phyloP scores from a whole-genome alignment of 2,797 vertebrate species.

The Gymnoscopelus braueri region DNA sequence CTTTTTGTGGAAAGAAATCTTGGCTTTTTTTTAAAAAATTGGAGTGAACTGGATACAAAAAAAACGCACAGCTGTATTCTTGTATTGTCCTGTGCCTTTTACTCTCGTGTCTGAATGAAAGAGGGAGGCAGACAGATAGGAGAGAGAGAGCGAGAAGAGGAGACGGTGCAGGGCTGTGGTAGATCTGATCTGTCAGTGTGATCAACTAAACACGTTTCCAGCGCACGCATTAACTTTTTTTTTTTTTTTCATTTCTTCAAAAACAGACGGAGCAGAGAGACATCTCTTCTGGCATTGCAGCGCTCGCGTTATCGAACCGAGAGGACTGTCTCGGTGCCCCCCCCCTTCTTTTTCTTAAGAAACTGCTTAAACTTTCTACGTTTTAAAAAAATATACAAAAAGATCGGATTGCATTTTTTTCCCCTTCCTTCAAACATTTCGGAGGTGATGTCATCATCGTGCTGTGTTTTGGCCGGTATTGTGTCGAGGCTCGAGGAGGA shows the following conservation, averaged over 20 bases:
- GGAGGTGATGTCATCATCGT: conserved; percentile 86
- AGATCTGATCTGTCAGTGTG: conserved; percentile 72
- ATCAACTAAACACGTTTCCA: conserved; percentile 72
- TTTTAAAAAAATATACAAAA: conserved; percentile 77
- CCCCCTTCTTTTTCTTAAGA: conserved; percentile 44
- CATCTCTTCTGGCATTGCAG: conserved; percentile 43
- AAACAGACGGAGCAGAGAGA: conserved; percentile 54
- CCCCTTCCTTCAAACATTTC: conserved; percentile 75
- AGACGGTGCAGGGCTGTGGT: conserved; percentile 62
- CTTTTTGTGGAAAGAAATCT: conserved; percentile 67
- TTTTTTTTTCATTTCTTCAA: conserved; percentile 40
- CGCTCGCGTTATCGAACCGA: conserved; percentile 58
- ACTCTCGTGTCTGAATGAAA: conserved; percentile 73
- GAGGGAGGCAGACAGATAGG: conserved; percentile 51
- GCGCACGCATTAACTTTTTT: conserved; percentile 61
- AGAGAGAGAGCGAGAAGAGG: conserved; percentile 59
- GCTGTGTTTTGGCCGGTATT: conserved; percentile 82
- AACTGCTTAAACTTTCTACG: conserved; percentile 77
- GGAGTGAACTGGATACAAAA: conserved; percentile 67
- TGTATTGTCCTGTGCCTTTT: conserved; percentile 55
- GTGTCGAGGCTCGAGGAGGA: conserved; percentile 72
- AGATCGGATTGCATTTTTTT: conserved; percentile 81
- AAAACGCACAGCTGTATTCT: conserved; percentile 54
- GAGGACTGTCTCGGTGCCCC: conserved; percentile 49
- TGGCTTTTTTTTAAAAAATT: conserved; percentile 63